Percentiles rank a stretch among this genome's conserved stretches.
These are phyloP conservation scores for Acanthisitta chloris DNA, from an alignment of 2,113 vertebrate genomes.

Conservation along the genomic window DNA sequence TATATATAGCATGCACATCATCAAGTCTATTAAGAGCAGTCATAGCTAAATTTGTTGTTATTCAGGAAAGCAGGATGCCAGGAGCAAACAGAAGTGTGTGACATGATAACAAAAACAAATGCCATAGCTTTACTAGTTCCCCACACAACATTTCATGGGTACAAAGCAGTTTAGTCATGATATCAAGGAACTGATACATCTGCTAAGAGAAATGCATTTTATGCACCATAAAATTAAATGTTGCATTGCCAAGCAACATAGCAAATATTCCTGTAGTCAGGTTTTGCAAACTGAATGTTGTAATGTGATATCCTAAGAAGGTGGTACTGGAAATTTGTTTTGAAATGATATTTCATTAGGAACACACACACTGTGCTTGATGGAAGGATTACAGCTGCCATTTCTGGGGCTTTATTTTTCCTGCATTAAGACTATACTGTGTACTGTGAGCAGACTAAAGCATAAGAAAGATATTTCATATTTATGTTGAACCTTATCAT, in stretches of 20 bases:
- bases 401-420: not conserved
- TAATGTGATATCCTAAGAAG: conserved; percentile 30
- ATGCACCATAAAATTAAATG: conserved; percentile 75
- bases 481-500: not conserved
- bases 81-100: conserved; percentile 22
- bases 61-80: not conserved
- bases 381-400: conserved; percentile 31
- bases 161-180: conserved; percentile 62
- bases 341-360: conserved; percentile 18
- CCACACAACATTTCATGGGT: conserved; percentile 56
- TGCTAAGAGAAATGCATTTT: conserved; percentile 72
- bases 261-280: conserved; percentile 52
- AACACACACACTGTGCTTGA: not conserved
- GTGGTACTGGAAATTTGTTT: conserved; percentile 23
- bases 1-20: not conserved
- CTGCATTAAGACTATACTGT: not conserved
- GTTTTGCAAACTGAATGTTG: conserved; percentile 67
- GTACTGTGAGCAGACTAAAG: not conserved
- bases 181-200: conserved; percentile 62
- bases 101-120: conserved; percentile 44
- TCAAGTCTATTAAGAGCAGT: not conserved
- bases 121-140: not conserved
- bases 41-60: not conserved
- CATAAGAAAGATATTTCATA: not conserved
- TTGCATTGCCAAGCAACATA: conserved; percentile 65